phyloP scores from a whole-genome alignment of 1,140 invertebrate species.

The Chrysomallon squamiferum region DNA sequence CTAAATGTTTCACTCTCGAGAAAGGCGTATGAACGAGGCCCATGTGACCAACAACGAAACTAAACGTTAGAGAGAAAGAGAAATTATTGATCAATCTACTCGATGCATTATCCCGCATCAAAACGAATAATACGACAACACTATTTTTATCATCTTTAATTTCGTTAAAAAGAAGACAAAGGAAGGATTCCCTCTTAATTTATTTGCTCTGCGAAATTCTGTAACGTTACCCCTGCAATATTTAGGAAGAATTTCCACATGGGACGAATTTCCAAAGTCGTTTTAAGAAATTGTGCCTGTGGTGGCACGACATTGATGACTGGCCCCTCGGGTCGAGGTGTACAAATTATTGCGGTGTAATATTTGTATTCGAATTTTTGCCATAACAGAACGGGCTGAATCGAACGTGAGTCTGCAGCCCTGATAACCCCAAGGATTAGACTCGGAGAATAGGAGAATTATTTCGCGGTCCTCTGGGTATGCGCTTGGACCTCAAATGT shows the following conservation, averaged over 20 bases:
- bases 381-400: background rate
- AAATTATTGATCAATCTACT: conserved; percentile 4
- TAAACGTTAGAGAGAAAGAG: background rate
- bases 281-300: conserved; percentile 7
- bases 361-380: conserved; percentile 7
- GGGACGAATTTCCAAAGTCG: conserved; percentile 3
- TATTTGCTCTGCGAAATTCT: conserved; percentile 3
- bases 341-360: conserved; percentile 5
- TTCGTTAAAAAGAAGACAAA: conserved; percentile 3
- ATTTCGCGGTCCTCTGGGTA: background rate
- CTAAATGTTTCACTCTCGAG: too few species aligned
- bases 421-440: conserved; percentile 1
- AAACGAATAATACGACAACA: background rate
- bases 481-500: conserved; percentile 2
- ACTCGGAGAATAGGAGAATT: background rate
- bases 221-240: conserved; percentile 10
- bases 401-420: background rate
- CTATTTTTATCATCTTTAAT: conserved; percentile 2
- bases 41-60: too few species aligned
- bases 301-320: background rate
- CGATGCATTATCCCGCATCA: background rate
- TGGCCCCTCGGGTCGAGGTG: conserved; percentile 1
- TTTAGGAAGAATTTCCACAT: background rate
- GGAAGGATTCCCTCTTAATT: background rate
- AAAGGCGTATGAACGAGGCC: too few species aligned